Base-by-base conservation (phyloP, 2,888 invertebrate species). In the Tetramorium bicarinatum region DNA sequence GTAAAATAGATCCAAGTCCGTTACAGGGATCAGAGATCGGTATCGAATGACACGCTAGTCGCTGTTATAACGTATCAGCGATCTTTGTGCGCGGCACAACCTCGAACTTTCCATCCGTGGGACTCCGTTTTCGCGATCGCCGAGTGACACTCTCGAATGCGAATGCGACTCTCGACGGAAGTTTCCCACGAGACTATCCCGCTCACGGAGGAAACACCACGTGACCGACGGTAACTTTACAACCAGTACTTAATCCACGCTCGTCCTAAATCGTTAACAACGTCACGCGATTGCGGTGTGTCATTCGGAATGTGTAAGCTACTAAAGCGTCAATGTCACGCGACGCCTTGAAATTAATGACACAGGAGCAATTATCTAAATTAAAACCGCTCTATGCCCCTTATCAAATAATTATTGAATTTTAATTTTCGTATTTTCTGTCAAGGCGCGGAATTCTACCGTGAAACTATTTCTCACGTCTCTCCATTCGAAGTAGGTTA, bases 151-250 rank as follows among this genome's bases (percentile, higher is more conserved):
- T 77, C 76, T 64, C 66, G 64, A 44, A 66, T 66, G 76, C 75
- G 47, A 76, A 67, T 67, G 67, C 77, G 54, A 67, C 44, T 77
- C 67, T 67, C 77, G 77, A 67, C 77, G 77, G 77, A 67, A 77
- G 77, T 77, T 77, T 77, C 77, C 77, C 77, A 77, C 77, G 77
- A 44, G 77, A 56, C 49, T 67, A 67, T 77, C 77, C 56, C 54
- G 38, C 34, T 67, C 41, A 11, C 67, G 56, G 29, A 67, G 77
- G 77, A 67, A 67, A 25, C 67, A 44, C 77, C 77, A 66, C 77
- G 77, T 77, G 77, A 77, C 77, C 77, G 66, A 56, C 56, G 67
- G 66, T 77, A 77, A 67, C 77, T 54, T 54, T 44, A 56, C 77
- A 77, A 77, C 44, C 21, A 34, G 67, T 77, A 44, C 77, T 77